phyloP scores from a whole-genome alignment of 1,140 invertebrate genomes.

The Ganaspis sp. region DNA sequence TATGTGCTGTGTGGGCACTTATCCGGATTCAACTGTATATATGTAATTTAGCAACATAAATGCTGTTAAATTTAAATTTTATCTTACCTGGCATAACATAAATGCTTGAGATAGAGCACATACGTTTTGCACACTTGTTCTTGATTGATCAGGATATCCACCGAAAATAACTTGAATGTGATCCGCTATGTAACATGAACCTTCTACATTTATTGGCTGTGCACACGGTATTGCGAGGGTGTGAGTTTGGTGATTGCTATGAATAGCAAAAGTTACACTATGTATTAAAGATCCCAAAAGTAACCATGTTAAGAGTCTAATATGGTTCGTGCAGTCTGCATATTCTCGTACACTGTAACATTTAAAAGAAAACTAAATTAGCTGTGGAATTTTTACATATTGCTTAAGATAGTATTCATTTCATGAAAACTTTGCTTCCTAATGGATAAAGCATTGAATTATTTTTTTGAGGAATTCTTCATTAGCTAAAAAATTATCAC shows the following conservation, averaged over 20 bases:
- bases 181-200: conserved; percentile 96
- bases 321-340: conserved; percentile 95
- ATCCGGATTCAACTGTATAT: too few species aligned
- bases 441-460: too few species aligned
- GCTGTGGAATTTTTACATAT: too few species aligned
- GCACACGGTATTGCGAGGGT: conserved; percentile 76
- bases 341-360: conserved; percentile 91
- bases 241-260: conserved; percentile 61
- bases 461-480: too few species aligned
- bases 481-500: too few species aligned
- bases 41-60: too few species aligned
- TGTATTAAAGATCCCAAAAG: conserved; percentile 95
- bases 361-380: conserved; percentile 59
- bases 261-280: conserved; percentile 80
- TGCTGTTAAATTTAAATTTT: too few species aligned
- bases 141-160: conserved; percentile 97
- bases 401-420: too few species aligned
- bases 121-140: conserved; percentile 94
- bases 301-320: conserved; percentile 96
- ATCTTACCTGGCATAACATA: conserved; percentile 85
- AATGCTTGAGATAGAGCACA: conserved; percentile 91
- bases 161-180: conserved; percentile 96
- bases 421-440: too few species aligned
- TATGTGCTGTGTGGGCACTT: too few species aligned
- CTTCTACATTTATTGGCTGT: conserved; percentile 96